Percentiles rank a stretch among this genome's conserved stretches.
Evolutionary conservation across 1,140 invertebrate genomes (phyloP).

Genomic region (Macrostomum lignano): DNA sequence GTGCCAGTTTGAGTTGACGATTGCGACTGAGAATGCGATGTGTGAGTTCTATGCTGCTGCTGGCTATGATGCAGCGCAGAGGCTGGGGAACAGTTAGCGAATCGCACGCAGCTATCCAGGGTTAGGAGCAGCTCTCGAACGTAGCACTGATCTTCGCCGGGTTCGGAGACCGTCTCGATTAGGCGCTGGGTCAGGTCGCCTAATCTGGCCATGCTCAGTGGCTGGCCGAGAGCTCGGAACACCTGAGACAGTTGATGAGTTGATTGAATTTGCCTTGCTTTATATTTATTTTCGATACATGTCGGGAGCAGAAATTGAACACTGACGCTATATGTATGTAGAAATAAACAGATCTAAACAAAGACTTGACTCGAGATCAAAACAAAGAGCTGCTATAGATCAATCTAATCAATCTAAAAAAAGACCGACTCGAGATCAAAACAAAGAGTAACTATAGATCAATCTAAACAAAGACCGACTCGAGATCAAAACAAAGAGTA

Average conservation of each 20-base stretch:
- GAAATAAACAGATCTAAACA: background rate
- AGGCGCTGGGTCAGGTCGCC: conserved; percentile 73
- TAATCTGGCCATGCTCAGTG: conserved; percentile 66
- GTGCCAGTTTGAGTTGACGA: no score
- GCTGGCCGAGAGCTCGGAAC: conserved; percentile 61
- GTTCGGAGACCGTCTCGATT: conserved; percentile 85
- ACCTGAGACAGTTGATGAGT: conserved; percentile 29
- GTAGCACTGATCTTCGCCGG: conserved; percentile 76
- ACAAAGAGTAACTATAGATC: no score
- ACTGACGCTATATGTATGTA: conserved; percentile 2
- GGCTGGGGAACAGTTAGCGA: conserved; percentile 15
- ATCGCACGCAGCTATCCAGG: conserved; percentile 69
- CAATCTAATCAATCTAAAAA: conserved; percentile 10
- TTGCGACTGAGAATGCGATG: no score
- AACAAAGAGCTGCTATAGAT: background rate
- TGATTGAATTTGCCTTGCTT: no score
- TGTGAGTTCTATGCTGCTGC: no score
- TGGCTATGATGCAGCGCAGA: no score
- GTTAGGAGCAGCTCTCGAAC: conserved; percentile 84
- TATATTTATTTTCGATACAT: no score
- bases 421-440: background rate
- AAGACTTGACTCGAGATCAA: conserved; percentile 1
- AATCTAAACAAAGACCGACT: no score
- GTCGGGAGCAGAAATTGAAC: no score
- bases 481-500: no score